Base-by-base conservation (phyloP, 2,888 invertebrate genomes). In the Noctua janthe region DNA sequence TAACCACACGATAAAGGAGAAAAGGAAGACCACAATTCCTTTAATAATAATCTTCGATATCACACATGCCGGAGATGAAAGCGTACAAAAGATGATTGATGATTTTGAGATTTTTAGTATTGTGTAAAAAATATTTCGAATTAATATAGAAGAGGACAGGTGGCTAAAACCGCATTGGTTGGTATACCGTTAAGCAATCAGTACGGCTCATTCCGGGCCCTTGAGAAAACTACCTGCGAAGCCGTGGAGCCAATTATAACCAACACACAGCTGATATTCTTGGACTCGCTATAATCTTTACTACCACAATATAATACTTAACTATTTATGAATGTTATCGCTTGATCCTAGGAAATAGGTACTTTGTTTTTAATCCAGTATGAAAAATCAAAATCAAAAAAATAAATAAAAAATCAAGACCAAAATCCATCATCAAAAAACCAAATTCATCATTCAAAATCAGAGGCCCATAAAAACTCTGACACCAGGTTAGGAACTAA, bases 171-270 rank as follows among this genome's bases (percentile, higher is more conserved):
- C 39, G 62, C 69, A 70, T 82, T 71, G 39, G 47, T 64, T 70
- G 39, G 47, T 51, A 67, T 62, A 70, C 78, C 78, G 75, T 74
- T 75, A 75, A 35, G 43, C 73, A 79, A 82, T 85, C 72, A 35
- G 71, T 75, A 66, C 17, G 69, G 72, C 49, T 66, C 29, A 75
- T 54, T 51, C 23, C 47, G 56, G 49, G 15, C 83, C 79, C 85
- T 80, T 69, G 47, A 76, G 75, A 13, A 47, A 74, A 76, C 80
- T 86, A 85, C 85, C 85, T 86, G 86, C 75, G 71, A 56, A 54
- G 29, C 72, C n/a, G 39, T 6, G 47, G 23, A 8, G 20, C 54
- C 13, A 73, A 82, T 84, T 82, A 64, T 75, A 35, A n/a, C 29
- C 59, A 56, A 59, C 66, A 66, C 17, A 47, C 81, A 81, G 43